Conservation (phyloP, 2,888 invertebrate species). For the Caenorhabditis japonica region DNA sequence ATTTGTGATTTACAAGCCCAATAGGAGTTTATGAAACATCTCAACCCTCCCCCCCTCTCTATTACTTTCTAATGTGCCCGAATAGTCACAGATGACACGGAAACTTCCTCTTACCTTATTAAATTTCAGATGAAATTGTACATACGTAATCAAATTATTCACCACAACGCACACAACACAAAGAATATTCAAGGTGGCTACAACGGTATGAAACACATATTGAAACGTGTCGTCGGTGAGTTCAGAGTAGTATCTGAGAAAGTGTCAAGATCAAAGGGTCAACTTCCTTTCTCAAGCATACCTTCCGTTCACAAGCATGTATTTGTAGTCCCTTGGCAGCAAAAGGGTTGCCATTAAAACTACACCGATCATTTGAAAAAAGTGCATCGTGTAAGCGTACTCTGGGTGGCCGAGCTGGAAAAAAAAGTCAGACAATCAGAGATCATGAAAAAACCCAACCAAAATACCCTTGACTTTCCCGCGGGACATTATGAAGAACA, state of each 20-base stretch:
- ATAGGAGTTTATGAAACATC: too few relatives aligned
- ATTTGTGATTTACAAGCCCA: too few relatives aligned
- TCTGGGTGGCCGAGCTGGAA: conserved; percentile 17
- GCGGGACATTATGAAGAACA: conserved; percentile 36
- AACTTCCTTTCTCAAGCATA: neutral
- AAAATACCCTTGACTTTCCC: conserved; percentile 19
- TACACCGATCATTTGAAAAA: conserved; percentile 26
- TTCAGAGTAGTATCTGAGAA: conserved; percentile 34
- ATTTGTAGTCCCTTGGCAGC: conserved; percentile 32
- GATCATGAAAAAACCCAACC: neutral
- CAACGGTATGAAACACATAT: conserved; percentile 31
- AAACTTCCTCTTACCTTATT: conserved; percentile 11
- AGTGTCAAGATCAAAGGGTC: neutral
- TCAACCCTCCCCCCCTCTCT: too few relatives aligned
- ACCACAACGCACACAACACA: conserved; percentile 34
- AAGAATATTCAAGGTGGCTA: conserved; percentile 21
- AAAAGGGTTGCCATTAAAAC: conserved; percentile 13
- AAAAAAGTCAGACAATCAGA: neutral
- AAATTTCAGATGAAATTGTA: conserved; percentile 5
- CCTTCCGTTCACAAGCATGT: conserved; percentile 34
- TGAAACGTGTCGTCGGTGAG: conserved; percentile 30
- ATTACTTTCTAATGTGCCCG: too few relatives aligned
- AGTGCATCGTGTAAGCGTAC: conserved; percentile 33
- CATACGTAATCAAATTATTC: conserved; percentile 23
- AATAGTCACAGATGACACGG: too few relatives aligned